Conservation (phyloP, 2,797 vertebrate genomes). For the Cyprinella venusta region DNA sequence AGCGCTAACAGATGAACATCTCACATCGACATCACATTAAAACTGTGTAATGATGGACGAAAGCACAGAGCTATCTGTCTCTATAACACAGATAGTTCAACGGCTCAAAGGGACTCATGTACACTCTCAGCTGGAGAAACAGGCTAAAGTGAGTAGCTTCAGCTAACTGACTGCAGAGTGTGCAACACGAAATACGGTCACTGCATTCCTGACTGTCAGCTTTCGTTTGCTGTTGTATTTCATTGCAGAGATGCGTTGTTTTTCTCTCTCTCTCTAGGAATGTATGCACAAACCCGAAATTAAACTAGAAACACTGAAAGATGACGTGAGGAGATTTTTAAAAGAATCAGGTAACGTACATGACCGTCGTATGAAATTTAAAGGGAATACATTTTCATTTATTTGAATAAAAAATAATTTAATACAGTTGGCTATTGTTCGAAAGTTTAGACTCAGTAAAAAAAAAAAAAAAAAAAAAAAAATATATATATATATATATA, state of each 20-base stretch:
- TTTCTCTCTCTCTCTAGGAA: conserved; percentile 72
- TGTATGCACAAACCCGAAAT: conserved; percentile 93
- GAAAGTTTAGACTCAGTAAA: not conserved
- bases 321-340: conserved; percentile 92
- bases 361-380: not conserved
- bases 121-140: conserved; percentile 91
- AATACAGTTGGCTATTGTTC: not conserved
- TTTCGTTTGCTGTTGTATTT: not conserved
- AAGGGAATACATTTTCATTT: not conserved
- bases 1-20: not conserved
- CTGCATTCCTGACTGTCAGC: not conserved
- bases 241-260: not conserved
- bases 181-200: conserved; percentile 6
- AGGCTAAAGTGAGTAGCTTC: conserved; percentile 88
- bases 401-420: not conserved
- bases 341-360: conserved; percentile 84
- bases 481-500: no score
- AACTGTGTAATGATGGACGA: conserved; percentile 78
- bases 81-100: conserved; percentile 89
- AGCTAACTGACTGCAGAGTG: conserved; percentile 30
- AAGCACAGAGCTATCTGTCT: conserved; percentile 83
- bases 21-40: not conserved
- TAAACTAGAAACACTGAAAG: conserved; percentile 90
- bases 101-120: conserved; percentile 88
- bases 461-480: no score